Evolutionary conservation across 2,888 invertebrate species (phyloP), one percentile per base, ranked within the genome.

Genomic region (Silvanus unidentatus): DNA sequence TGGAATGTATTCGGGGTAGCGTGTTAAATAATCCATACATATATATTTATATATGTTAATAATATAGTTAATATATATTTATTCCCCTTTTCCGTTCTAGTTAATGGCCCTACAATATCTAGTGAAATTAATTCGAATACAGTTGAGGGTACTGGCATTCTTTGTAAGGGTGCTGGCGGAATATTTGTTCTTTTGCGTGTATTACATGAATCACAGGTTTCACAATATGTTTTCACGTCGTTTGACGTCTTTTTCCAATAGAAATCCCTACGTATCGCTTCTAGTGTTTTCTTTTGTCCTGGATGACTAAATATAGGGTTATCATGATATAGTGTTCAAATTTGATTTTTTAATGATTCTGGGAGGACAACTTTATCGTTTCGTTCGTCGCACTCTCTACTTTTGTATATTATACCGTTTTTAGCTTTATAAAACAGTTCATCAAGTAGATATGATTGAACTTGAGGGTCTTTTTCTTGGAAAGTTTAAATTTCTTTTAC

Each of bases 71-170:
- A 41, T 12, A 58, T 47, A 16, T 54, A 59, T 22, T 43, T 43
- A 40, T 55, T 50, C 10, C 53, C 55, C 1, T 15, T 14, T 3
- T 15, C 2, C 9, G 56, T 49, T 5, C 16, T 38, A 9, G 44
- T 28, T 16, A 58, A 36, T 6, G 58, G 59, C 1, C 58, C 58
- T 15, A 59, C 55, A 10, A 59, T 43, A 35, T 60, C 55, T 16
- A 57, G 34, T 6, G 48, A 45, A 1, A 51, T 42, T 28, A 49
- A 16, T 40, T 54, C 48, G 16, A 53, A 51, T 1, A 58, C 52
- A 11, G 9, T 30, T 4, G 16, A 35, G 2, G 48, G 43, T 2
- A 16, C 41, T 5, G 32, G 28, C 35, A 45, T 34, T 5, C 4
- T 2, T 28, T 38, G 38, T 37, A 42, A 15, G 6, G 14, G 15